A percentile compares a stretch with the other conserved stretches of the same genome.
Evolutionary conservation across 2,888 invertebrate species (phyloP).

Genomic region (Lottia scabra): DNA sequence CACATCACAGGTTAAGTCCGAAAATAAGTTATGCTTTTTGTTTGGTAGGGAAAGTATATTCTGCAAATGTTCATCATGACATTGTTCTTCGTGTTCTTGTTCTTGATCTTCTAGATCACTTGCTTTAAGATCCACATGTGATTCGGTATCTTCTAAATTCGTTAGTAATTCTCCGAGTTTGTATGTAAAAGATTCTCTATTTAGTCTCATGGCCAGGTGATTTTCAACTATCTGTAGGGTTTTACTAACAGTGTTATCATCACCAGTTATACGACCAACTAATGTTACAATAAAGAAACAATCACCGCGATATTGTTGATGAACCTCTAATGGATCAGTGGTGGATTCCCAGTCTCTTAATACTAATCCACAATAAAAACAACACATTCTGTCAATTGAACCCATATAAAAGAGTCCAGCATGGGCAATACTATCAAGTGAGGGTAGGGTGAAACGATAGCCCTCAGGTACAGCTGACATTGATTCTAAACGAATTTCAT

Average conservation of each 20-base stretch:
- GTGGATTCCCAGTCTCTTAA: slow-evolving; percentile 14
- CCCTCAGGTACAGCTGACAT: not conserved
- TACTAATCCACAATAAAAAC: slow-evolving; percentile 15
- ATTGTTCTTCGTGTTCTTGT: not conserved
- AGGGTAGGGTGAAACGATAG: not conserved
- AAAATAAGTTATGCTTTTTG: no score
- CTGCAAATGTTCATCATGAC: no score
- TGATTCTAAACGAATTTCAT: not conserved
- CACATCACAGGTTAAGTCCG: no score
- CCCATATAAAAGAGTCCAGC: slow-evolving; percentile 18
- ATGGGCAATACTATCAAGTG: not conserved
- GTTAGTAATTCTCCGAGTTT: no score
- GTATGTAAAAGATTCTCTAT: no score
- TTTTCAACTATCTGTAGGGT: no score
- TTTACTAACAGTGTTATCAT: no score
- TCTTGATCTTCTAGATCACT: not conserved
- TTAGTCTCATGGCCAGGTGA: no score
- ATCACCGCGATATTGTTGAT: not conserved
- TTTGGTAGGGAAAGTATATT: no score
- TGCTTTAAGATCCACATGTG: not conserved
- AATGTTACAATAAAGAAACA: not conserved
- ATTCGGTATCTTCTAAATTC: no score
- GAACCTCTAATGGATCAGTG: slow-evolving; percentile 5
- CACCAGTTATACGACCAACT: not conserved
- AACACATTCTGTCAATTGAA: slow-evolving; percentile 12